A percentile compares a stretch with the other conserved stretches of the same genome.
phyloP scores from a whole-genome alignment of 2,113 vertebrate genomes.

The Charadrius vociferus region DNA sequence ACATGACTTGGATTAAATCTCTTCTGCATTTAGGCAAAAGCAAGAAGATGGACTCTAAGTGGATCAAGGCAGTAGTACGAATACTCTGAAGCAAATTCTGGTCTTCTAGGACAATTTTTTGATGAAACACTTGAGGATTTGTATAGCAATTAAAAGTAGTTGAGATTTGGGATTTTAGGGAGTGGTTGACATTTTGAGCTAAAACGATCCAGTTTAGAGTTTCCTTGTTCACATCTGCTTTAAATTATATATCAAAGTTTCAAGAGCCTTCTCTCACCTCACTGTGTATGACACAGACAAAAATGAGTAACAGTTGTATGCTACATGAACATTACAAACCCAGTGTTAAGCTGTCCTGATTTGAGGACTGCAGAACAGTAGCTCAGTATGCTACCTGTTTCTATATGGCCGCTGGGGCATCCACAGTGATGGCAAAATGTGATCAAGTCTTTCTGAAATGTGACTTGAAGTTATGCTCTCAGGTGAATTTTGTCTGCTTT shows the following conservation, averaged over 20 bases:
- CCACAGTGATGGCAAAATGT: not conserved
- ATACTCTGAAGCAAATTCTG: not conserved
- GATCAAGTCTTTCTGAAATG: not conserved
- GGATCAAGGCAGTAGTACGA: not conserved
- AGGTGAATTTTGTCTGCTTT: not conserved
- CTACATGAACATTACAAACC: not conserved
- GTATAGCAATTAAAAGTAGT: not conserved
- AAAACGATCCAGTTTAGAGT: not conserved
- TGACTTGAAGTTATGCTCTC: not conserved
- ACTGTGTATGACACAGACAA: not conserved
- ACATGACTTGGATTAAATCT: not conserved
- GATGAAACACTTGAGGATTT: not conserved
- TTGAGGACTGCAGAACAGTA: not conserved
- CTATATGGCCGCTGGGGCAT: not conserved
- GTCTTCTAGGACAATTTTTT: not conserved
- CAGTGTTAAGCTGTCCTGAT: not conserved
- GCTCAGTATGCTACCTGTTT: not conserved
- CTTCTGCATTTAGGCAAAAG: not conserved
- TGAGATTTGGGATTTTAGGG: not conserved
- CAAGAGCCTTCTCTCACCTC: not conserved
- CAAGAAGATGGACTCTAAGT: not conserved
- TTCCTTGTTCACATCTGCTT: not conserved
- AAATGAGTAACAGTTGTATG: not conserved
- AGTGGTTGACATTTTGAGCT: not conserved
- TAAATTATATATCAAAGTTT: not conserved